Evolutionary conservation across 2,797 vertebrate species (phyloP).

Genomic region (Danio jaintianensis): DNA sequence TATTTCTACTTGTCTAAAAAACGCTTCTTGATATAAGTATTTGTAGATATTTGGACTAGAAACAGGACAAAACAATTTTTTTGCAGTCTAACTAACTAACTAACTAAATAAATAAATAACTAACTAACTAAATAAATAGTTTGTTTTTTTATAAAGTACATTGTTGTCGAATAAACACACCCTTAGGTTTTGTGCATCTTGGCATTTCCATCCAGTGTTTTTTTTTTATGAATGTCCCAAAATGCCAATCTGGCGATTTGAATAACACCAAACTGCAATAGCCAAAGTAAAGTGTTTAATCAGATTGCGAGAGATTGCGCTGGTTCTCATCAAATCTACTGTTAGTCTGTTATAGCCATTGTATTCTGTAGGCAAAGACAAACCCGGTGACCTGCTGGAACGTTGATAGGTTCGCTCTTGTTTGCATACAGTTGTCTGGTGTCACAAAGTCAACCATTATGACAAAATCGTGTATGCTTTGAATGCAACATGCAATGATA

Average conservation of each 20-base stretch:
- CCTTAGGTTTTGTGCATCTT: too few relatives aligned
- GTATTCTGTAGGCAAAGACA: conserved; percentile 37
- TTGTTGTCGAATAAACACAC: too few relatives aligned
- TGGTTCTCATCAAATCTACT: conserved; percentile 41
- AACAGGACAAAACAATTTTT: too few relatives aligned
- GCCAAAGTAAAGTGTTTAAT: conserved; percentile 52
- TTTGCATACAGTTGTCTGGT: conserved; percentile 63
- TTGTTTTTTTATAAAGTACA: too few relatives aligned
- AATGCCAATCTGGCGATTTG: conserved; percentile 51
- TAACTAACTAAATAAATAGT: too few relatives aligned
- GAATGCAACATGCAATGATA: conserved; percentile 34
- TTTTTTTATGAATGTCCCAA: too few relatives aligned
- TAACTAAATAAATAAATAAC: too few relatives aligned
- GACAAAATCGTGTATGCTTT: conserved; percentile 47
- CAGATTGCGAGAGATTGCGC: conserved; percentile 48
- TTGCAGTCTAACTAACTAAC: too few relatives aligned
- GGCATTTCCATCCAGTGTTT: too few relatives aligned
- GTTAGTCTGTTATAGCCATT: conserved; percentile 43
- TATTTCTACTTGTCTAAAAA: too few relatives aligned
- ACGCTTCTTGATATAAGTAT: too few relatives aligned
- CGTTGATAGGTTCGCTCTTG: conserved; percentile 51
- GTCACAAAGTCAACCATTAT: conserved; percentile 50
- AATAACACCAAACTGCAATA: conserved; percentile 56
- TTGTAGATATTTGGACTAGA: too few relatives aligned
- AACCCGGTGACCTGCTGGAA: conserved; percentile 35